Evolutionary conservation across 2,113 vertebrate species (phyloP), one percentile per base, ranked within the genome.

Genomic region (Aythya baeri): DNA sequence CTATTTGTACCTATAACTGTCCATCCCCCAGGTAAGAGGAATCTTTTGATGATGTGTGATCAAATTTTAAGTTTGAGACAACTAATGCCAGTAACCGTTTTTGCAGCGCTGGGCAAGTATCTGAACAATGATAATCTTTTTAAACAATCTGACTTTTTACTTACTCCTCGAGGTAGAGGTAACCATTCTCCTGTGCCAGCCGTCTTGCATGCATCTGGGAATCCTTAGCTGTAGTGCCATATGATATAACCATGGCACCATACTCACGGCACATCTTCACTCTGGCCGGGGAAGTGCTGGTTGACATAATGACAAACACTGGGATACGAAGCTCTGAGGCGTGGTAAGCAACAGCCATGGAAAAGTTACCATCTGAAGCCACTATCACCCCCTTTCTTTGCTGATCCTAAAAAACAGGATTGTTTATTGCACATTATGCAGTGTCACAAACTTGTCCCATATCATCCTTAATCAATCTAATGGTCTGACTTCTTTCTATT

Each of bases 341-440:
- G 1, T 99, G 99, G 83, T 98, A 97, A 23, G 99, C 98, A 72
- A 99, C 98, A 1, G 99, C 99, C 98, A 99, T 98, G 83, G 98
- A 98, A 89, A 99, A 99, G 97, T 98, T 99, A 86, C 98, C 98
- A 98, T 99, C 99, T 0, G 97, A 98, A 76, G 98, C 98, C 94
- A 99, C 98, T 1, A 99, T 99, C 96, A 99, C 99, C 1, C 99
- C 99, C 73, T 99, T 99, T 68, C 97, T 98, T 95, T 99, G 99
- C 97, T 99, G 98, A 46, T 98, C 98, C 99, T 99, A 89, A 50
- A 94, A 92, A 78, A 81, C 2, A 92, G 17, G 4, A n/a, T 21
- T 41, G 38, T 6, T 86, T 67, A 71, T 7, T 82, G 58, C 8
- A 17, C 23, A 0, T 78, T 22, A 5, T 6, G 12, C 1, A 10